Base-by-base conservation (phyloP, 1,140 invertebrate genomes). In the Centruroides sculpturatus region DNA sequence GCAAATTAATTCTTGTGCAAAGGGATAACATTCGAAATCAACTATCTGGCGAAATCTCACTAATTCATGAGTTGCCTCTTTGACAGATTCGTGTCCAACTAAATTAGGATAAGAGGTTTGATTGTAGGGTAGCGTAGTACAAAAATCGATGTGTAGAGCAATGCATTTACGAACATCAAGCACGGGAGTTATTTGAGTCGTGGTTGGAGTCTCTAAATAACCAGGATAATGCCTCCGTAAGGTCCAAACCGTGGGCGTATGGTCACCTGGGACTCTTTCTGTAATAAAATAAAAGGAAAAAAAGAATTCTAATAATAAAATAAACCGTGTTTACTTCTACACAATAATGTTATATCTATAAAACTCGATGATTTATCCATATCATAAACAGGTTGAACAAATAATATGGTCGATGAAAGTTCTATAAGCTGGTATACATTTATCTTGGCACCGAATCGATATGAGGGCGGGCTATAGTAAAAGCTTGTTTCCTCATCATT, bases 1-100 rank as follows among this genome's bases (percentile, higher is more conserved):
- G 68, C 89, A 92, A 8, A 92, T 80, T 69, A 92, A 90, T 64
- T 92, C 87, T 72, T 86, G 83, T 3, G 89, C 86, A 64, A 86
- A 77, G 61, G 85, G 78, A 65, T 87, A 90, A 69, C 89, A 93
- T 74, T 92, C 88, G 1, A 86, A 86, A 70, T 93, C 89, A 3
- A 92, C 82, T 2, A 92, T 75, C 72, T 91, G 87, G 59, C 89
- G 83, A 71, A 55, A 90, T 1, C 85, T 77, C 53, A 91, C 89
- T 3, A 90, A 78, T 72, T 92, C 84, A 23, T 83, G 79, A 64
- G 84, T 74, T 6, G 91, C 79, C 47, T 85, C 82, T 9, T 81
- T 77, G 13, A 84, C 72, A 12, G 80, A 83, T 35, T 73, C 74
- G 61, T 82, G 80, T 3, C 78, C 79, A 35, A 92, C 75, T 3